phyloP scores from a whole-genome alignment of 1,140 invertebrate species.

The Bursaphelenchus mucronatus region DNA sequence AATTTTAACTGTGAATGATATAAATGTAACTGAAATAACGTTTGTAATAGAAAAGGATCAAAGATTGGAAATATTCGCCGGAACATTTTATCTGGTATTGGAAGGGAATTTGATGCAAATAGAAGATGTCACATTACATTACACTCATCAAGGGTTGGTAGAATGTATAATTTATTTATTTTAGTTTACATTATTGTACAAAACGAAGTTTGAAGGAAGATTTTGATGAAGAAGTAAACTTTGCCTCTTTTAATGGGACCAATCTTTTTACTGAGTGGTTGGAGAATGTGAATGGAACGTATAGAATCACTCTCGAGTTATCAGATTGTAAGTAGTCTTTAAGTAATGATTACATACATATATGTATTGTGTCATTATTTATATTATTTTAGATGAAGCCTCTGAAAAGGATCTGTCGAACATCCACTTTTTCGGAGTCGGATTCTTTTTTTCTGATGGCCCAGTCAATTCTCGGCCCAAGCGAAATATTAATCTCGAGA shows the following conservation, averaged over 20 bases:
- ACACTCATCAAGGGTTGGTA: neutral
- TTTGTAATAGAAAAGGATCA: constrained; percentile 18
- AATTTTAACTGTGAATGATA: constrained; percentile 2
- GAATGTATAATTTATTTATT: constrained; percentile 11
- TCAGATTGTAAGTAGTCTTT: neutral
- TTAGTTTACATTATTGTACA: constrained; percentile 14
- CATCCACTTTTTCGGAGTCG: constrained; percentile 20
- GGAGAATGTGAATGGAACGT: neutral
- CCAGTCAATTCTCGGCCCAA: constrained; percentile 14
- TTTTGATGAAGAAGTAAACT: neutral
- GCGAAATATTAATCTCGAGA: constrained; percentile 2
- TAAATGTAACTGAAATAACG: neutral
- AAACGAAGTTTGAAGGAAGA: neutral
- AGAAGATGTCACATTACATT: constrained; percentile 23
- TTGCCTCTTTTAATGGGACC: neutral
- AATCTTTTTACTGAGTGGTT: neutral
- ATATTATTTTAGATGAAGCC: neutral
- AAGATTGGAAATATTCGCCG: neutral
- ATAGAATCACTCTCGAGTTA: constrained; percentile 9
- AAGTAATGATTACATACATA: neutral
- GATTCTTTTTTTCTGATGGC: constrained; percentile 22
- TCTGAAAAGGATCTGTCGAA: neutral
- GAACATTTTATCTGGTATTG: neutral
- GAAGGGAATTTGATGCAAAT: constrained; percentile 2
- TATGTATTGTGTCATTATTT: neutral